Conservation (phyloP, 2,888 invertebrate species). For the Microctonus aethiopoides region DNA sequence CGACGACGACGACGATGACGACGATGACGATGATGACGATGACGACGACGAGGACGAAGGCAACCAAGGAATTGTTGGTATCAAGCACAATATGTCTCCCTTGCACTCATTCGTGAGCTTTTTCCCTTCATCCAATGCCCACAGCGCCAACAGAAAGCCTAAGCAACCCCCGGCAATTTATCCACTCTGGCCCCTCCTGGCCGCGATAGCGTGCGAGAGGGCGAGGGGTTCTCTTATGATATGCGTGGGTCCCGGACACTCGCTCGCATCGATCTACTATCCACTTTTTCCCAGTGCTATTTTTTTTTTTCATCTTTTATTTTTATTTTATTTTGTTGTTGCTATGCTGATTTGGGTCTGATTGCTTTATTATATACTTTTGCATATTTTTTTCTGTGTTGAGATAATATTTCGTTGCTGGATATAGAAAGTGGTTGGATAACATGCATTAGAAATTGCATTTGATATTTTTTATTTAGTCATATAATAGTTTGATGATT, state of each 20-base stretch:
- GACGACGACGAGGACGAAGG: constrained; percentile 22
- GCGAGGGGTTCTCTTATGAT: constrained; percentile 39
- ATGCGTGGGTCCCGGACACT: constrained; percentile 44
- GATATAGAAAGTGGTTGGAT: no score
- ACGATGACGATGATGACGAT: constrained; percentile 40
- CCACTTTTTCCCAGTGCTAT: constrained; percentile 30
- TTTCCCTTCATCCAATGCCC: constrained; percentile 24
- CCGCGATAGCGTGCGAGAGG: constrained; percentile 24
- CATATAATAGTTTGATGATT: neutral
- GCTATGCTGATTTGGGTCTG: neutral
- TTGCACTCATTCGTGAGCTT: constrained; percentile 33
- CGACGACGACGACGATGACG: constrained; percentile 34
- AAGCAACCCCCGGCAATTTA: constrained; percentile 45
- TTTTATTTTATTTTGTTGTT: constrained; percentile 13
- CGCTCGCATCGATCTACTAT: constrained; percentile 40
- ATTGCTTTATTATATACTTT: neutral
- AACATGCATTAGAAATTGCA: no score
- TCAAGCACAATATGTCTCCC: constrained; percentile 39
- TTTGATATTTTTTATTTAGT: neutral
- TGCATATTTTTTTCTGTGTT: neutral
- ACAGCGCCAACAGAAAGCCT: constrained; percentile 18
- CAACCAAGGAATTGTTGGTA: constrained; percentile 31
- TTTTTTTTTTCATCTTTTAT: constrained; percentile 36
- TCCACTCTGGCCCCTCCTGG: constrained; percentile 44
- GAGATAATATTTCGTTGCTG: neutral